Evolutionary conservation across 2,797 vertebrate genomes (phyloP), one percentile per base, ranked within the genome.

Genomic region (Cyclura pinguis): DNA sequence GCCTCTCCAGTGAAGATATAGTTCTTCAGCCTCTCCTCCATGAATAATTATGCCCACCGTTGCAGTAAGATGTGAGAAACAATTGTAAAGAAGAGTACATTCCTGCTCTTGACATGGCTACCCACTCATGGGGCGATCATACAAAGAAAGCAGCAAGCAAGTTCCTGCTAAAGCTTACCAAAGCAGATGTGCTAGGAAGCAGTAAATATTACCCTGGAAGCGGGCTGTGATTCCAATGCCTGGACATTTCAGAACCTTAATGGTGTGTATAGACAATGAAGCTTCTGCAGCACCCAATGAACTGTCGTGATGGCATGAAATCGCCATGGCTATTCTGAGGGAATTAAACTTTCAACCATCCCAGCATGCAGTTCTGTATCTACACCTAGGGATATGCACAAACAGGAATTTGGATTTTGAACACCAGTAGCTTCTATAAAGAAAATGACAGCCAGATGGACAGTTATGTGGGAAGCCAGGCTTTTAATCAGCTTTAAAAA

Each of bases 161-260:
- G 95, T 92, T 87, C n/a, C 3, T 87, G 72, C 59, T 87, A 86
- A 91, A 89, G 90, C 92, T 91, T 90, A 88, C 76, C 47, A 87
- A 93, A 93, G 94, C 84, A 93, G 89, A 92, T 91, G 89, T 84
- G 92, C 88, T 85, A 94, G 91, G 95, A 94, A 94, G 93, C 93
- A 93, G 91, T 84, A 95, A 91, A 92, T 95, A 92, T 92, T 94
- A 93, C 89, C 93, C 93, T 81, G 94, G 93, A 94, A 78, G 88
- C 88, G 90, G 0, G 0, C 10, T 64, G 55, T 90, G 95, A 95
- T 87, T 93, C 81, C 64, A 86, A 91, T 85, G 94, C 86, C 90
- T 93, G 84, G 85, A 87, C 93, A 95, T 94, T 62, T 95, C 93
- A 86, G 93, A 94, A 73, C n/a, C 32, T 32, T n/a, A n/a, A 73